phyloP scores from a whole-genome alignment of 2,797 vertebrate genomes.

The Xenops minutus region DNA sequence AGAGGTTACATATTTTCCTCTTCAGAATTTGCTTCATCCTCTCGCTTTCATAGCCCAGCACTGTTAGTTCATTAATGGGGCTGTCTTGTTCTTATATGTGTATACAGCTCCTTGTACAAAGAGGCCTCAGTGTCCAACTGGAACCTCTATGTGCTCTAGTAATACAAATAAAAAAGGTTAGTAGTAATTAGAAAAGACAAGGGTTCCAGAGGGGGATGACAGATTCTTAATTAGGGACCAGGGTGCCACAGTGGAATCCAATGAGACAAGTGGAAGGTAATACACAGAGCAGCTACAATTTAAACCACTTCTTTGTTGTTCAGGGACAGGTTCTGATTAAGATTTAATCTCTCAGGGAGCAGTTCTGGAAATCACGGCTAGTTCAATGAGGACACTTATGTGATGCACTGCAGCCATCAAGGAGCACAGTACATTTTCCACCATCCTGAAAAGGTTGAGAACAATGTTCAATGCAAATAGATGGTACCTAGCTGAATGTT shows the following conservation, averaged over 20 bases:
- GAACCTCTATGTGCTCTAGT: neutral
- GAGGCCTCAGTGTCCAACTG: neutral
- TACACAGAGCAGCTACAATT: neutral
- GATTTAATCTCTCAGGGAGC: neutral
- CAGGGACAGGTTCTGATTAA: conserved; percentile 32
- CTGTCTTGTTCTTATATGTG: neutral
- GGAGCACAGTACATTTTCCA: neutral
- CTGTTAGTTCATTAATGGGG: neutral
- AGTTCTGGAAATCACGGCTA: neutral
- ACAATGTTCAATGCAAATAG: neutral
- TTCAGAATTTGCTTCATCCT: neutral
- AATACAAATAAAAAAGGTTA: conserved; percentile 42
- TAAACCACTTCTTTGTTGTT: neutral
- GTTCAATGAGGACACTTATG: neutral
- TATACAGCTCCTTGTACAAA: neutral
- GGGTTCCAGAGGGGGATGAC: neutral
- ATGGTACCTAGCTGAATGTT: neutral
- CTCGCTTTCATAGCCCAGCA: neutral
- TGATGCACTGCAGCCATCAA: neutral
- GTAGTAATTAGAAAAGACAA: conserved; percentile 41
- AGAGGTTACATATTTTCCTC: neutral
- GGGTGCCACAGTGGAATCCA: neutral
- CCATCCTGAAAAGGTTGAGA: neutral
- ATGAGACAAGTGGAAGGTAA: neutral
- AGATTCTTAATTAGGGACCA: conserved; percentile 32